Conservation (phyloP, 2,888 invertebrate genomes). For the Drosophila fulvimacula region DNA sequence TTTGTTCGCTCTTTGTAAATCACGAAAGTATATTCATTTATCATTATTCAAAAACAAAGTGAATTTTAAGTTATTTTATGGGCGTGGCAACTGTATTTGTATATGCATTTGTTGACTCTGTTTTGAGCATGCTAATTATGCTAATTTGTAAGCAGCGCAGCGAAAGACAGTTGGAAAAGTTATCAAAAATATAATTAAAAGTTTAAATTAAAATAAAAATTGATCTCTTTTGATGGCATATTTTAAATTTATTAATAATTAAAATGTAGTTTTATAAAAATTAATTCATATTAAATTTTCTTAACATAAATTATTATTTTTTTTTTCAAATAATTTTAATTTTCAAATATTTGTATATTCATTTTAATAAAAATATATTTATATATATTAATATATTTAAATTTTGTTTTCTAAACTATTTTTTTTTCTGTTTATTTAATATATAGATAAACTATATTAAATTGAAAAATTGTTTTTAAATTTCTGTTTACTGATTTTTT, state of each 20-base stretch:
- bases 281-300: too few relatives aligned
- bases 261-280: too few relatives aligned
- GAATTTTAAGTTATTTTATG: slow-evolving; percentile 7
- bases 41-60: slow-evolving; percentile 43
- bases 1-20: slow-evolving; percentile 27
- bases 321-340: not conserved
- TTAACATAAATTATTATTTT: too few relatives aligned
- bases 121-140: slow-evolving; percentile 29
- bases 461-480: not conserved
- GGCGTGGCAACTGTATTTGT: not conserved
- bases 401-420: not conserved
- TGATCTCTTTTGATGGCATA: not conserved
- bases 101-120: slow-evolving; percentile 4
- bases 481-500: not conserved
- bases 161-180: not conserved
- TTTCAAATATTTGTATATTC: too few relatives aligned
- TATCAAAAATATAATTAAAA: not conserved
- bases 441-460: too few relatives aligned
- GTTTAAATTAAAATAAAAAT: not conserved
- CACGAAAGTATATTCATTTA: slow-evolving; percentile 23
- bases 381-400: too few relatives aligned
- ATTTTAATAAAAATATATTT: too few relatives aligned
- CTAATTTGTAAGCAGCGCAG: slow-evolving; percentile 7
- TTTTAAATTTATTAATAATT: too few relatives aligned
- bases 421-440: too few relatives aligned